Percentiles rank a stretch among this genome's conserved stretches.
Conservation (phyloP, 2,113 vertebrate genomes). For the Manacus vitellinus region DNA sequence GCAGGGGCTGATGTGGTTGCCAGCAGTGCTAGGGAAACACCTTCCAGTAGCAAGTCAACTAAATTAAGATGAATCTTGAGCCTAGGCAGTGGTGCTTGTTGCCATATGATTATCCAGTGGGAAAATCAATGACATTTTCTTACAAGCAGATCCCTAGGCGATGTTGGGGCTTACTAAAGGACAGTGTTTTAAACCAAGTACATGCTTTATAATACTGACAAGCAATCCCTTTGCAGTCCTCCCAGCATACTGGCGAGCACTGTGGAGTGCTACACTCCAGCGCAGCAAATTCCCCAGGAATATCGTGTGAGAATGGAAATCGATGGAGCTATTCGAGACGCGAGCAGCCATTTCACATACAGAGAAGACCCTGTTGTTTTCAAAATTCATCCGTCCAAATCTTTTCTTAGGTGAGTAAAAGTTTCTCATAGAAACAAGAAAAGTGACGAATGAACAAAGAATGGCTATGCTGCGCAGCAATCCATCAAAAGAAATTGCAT, state of each 20-base stretch:
- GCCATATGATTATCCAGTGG: not conserved
- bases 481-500: conserved; percentile 41
- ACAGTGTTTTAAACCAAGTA: not conserved
- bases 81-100: not conserved
- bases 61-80: not conserved
- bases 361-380: conserved; percentile 87
- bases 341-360: conserved; percentile 81
- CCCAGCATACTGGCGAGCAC: conserved; percentile 60
- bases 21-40: not conserved
- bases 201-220: not conserved
- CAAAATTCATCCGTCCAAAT: conserved; percentile 89
- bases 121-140: not conserved
- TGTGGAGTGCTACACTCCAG: conserved; percentile 88
- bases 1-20: not conserved
- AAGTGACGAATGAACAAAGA: conserved; percentile 14
- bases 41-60: not conserved
- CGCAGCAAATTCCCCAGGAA: conserved; percentile 72
- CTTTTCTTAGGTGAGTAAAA: conserved; percentile 89
- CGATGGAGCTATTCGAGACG: conserved; percentile 78
- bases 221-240: not conserved
- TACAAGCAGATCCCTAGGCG: not conserved
- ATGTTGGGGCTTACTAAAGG: not conserved
- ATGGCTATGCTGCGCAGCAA: not conserved
- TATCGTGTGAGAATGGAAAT: conserved; percentile 83
- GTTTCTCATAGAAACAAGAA: not conserved